Conservation (phyloP, 1,140 invertebrate genomes). For the Zaprionus africanus region DNA sequence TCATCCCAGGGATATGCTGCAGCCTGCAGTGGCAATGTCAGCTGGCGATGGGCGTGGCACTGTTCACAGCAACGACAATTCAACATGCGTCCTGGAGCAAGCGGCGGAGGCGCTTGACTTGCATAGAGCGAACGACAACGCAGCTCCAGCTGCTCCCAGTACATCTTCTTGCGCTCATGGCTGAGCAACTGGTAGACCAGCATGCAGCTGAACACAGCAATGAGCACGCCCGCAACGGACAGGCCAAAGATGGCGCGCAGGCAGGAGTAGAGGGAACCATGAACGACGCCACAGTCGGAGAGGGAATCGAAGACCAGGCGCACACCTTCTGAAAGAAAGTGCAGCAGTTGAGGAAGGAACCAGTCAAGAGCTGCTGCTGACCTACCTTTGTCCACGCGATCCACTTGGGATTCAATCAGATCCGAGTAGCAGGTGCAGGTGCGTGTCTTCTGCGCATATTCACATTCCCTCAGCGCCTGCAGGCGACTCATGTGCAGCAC, state of each 20-base stretch:
- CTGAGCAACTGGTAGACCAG: constrained; percentile 93
- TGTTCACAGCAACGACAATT: constrained; percentile 83
- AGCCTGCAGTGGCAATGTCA: constrained; percentile 65
- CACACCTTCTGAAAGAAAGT: constrained; percentile 82
- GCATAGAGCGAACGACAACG: constrained; percentile 91
- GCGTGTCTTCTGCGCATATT: constrained; percentile 91
- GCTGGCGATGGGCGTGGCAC: constrained; percentile 81
- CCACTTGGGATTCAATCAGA: constrained; percentile 86
- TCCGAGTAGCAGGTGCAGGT: constrained; percentile 92
- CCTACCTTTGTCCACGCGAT: constrained; percentile 86
- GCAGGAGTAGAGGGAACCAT: constrained; percentile 93
- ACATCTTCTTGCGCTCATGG: constrained; percentile 96
- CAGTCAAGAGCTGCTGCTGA: not conserved
- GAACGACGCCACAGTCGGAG: constrained; percentile 93
- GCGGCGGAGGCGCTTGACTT: constrained; percentile 85
- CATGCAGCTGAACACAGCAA: constrained; percentile 96
- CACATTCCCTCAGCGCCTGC: constrained; percentile 93
- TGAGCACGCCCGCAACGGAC: constrained; percentile 93
- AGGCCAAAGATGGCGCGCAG: constrained; percentile 94
- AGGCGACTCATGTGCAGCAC: constrained; percentile 96
- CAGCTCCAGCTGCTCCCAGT: constrained; percentile 95
- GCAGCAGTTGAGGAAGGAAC: not conserved
- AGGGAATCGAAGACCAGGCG: constrained; percentile 92
- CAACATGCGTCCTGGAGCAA: constrained; percentile 61
- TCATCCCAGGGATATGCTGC: constrained; percentile 79